Evolutionary conservation across 2,888 invertebrate species (phyloP), one percentile per base, ranked within the genome.

Genomic region (Nemoura dubitans): DNA sequence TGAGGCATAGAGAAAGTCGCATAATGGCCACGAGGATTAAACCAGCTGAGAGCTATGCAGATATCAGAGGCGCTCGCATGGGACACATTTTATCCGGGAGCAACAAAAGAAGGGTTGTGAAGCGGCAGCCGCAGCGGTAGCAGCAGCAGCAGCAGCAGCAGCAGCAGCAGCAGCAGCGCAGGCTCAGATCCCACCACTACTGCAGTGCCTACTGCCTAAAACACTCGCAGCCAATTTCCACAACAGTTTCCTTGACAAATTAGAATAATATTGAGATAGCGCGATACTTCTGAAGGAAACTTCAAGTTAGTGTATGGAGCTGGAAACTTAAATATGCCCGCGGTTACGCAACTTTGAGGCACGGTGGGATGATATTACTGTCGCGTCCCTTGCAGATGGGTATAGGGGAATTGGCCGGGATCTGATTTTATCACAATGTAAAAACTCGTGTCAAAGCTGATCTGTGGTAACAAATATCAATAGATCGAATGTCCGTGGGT

Each of bases 21-120:
- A 76, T 84, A 84, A 84, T 84, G 84, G 26, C 27, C 76, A 21
- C 21, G 84, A 26, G 84, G 76, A 84, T 84, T 84, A 84, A 84
- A 26, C 59, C 59, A n/a, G n/a, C n/a, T 76, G 3, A 26, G 21
- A 59, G 84, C 84, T 84, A 84, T 84, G 84, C 84, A 84, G 84
- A 84, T 84, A 83, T 83, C 76, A 84, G 29, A 42, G n/a, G 76
- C 84, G 59, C 25, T 27, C 27, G 81, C 81, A 30, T 81, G 81
- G 81, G 81, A 81, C 29, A 81, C 81, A 81, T 81, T 81, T 81
- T 28, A 26, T 81, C 16, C 30, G 16, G 6, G 14, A 81, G 26
- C 81, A 81, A 81, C 81, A 81, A 81, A 28, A 81, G 78, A 81
- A 28, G 28, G 78, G 7, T 28, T 2, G 21, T 78, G 59, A 3